Base-by-base conservation (phyloP, 2,888 invertebrate genomes). In the Rhimphoctona megacephalus region DNA sequence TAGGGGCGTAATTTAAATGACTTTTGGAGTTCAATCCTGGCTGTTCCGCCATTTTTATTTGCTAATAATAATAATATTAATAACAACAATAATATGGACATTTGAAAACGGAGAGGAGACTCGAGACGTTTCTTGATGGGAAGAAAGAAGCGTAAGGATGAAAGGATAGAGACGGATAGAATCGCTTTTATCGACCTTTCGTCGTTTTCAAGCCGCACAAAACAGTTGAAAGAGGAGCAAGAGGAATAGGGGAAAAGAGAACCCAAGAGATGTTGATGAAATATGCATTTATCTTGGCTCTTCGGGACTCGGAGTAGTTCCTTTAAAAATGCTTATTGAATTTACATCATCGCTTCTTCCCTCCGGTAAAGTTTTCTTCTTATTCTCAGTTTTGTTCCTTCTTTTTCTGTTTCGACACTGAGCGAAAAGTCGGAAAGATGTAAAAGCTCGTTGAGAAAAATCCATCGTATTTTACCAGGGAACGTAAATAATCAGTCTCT, bases 311-410 rank as follows among this genome's bases (percentile, higher is more conserved):
- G 57, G 17, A 67, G 81, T 66, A 85, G 67, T 74, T 77, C 46
- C 57, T 85, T 73, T 67, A 49, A 72, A 76, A 57, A 79, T 64
- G 61, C 74, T 85, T 76, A 83, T 83, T 80, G 78, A 72, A 86
- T 86, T 83, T 83, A 67, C 82, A 72, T 69, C 52, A 17, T 14
- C 33, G 30, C 46, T n/a, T 43, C 52, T 52, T 66, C 43, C 46
- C 61, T 39, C 57, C 46, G 43, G 33, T 43, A 43, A 54, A 36
- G 57, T 52, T 39, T 67, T 30, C 52, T 36, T 64, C 14, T 61
- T 61, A 39, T 36, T 67, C 67, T 11, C 6, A 14, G 30, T 46
- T 30, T 30, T 7, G 17, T 61, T 6, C 30, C 6, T 30, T 61
- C 61, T 61, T 17, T 30, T 61, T 6, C 61, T 30, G 61, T 61